Percentiles rank a stretch among this genome's conserved stretches.
These are phyloP conservation scores for Scelioninae gen. 2 DNA, from an alignment of 2,888 invertebrate genomes.

Conservation along the genomic window DNA sequence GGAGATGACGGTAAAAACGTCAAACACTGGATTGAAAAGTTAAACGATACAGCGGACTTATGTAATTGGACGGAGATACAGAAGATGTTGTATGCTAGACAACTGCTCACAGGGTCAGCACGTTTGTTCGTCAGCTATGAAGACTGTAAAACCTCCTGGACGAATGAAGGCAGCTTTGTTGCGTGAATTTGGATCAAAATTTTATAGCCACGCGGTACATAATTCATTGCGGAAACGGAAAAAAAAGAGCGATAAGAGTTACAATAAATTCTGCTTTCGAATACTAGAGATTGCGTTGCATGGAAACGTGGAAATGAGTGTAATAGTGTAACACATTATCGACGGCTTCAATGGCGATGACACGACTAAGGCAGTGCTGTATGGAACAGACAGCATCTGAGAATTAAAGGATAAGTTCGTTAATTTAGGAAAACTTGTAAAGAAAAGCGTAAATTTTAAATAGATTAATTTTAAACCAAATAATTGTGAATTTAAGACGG, in stretches of 20 bases:
- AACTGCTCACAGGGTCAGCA: slow-evolving; percentile 55
- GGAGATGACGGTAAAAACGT: slow-evolving; percentile 1
- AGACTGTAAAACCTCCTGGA: slow-evolving; percentile 27
- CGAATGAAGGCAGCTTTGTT: slow-evolving; percentile 29
- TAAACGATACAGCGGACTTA: slow-evolving; percentile 55
- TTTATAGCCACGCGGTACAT: background rate
- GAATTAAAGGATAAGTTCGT: slow-evolving; percentile 8
- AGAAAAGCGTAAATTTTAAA: background rate
- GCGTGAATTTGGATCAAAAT: background rate
- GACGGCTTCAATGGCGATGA: slow-evolving; percentile 25
- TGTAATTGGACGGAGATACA: slow-evolving; percentile 56
- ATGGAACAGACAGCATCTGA: slow-evolving; percentile 3
- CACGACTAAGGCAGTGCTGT: slow-evolving; percentile 11
- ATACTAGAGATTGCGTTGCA: slow-evolving; percentile 58
- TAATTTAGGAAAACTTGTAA: background rate
- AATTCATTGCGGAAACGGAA: slow-evolving; percentile 25
- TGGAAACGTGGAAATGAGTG: slow-evolving; percentile 26
- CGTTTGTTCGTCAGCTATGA: slow-evolving; percentile 56
- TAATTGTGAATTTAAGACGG: background rate
- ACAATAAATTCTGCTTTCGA: slow-evolving; percentile 57
- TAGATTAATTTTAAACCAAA: background rate
- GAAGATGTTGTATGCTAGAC: slow-evolving; percentile 58
- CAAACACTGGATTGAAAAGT: slow-evolving; percentile 46
- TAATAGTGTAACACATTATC: background rate
- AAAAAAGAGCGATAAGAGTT: slow-evolving; percentile 44